Conservation (phyloP, 2,888 invertebrate genomes). For the Allolobophora icterica region DNA sequence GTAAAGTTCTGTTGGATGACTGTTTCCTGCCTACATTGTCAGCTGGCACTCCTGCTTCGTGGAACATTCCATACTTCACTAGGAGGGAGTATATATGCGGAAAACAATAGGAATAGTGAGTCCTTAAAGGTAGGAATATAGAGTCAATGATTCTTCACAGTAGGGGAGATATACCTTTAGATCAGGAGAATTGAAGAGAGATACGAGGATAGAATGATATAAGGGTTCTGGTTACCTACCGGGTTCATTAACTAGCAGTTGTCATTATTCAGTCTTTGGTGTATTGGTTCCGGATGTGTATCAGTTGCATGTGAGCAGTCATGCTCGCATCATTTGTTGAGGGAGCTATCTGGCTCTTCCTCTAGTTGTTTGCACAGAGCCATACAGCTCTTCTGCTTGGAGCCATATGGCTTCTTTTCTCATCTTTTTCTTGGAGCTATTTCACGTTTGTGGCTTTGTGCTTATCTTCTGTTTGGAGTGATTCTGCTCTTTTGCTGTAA, state of each 20-base stretch:
- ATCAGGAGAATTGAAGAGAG: background rate
- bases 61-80: background rate
- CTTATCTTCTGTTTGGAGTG: background rate
- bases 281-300: background rate
- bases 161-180: background rate
- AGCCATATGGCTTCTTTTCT: background rate
- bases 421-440: background rate
- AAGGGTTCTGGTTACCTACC: background rate
- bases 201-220: background rate
- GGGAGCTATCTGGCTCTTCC: no score
- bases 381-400: background rate
- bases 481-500: background rate
- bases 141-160: background rate
- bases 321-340: background rate
- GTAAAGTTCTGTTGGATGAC: background rate
- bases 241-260: background rate
- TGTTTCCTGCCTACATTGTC: background rate
- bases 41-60: background rate
- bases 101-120: background rate
- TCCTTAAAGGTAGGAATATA: background rate
- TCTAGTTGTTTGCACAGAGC: no score
- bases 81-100: background rate
- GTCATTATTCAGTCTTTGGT: background rate
- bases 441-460: no score
- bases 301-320: background rate